phyloP scores from a whole-genome alignment of 2,888 invertebrate genomes.

The Limnephilus marmoratus region DNA sequence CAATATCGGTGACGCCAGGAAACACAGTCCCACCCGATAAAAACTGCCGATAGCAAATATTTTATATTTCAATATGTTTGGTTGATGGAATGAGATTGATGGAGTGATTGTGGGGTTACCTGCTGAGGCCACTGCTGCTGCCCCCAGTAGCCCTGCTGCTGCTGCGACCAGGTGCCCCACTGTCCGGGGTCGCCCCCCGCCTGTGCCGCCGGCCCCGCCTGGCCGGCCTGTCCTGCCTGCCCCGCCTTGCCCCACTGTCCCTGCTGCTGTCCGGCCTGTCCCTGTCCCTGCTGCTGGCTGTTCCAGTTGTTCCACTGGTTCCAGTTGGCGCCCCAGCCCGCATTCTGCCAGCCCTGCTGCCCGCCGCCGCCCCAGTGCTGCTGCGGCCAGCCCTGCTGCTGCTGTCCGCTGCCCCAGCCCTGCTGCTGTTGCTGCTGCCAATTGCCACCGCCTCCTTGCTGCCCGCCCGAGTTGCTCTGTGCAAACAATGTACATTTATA shows the following conservation, averaged over 20 bases:
- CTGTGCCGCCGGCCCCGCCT: slow-evolving; percentile 55
- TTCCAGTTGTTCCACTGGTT: slow-evolving; percentile 58
- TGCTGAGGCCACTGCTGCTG: slow-evolving; percentile 54
- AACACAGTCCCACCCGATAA: no score
- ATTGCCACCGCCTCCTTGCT: slow-evolving; percentile 70
- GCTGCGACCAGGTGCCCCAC: slow-evolving; percentile 59
- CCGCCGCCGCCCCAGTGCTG: slow-evolving; percentile 57
- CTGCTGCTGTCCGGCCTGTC: slow-evolving; percentile 35
- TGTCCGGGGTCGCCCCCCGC: slow-evolving; percentile 55
- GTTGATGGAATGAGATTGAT: neutral
- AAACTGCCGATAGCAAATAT: no score
- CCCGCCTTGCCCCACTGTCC: slow-evolving; percentile 45
- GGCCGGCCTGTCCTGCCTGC: slow-evolving; percentile 26
- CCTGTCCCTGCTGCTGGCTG: slow-evolving; percentile 52
- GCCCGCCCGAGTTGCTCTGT: slow-evolving; percentile 68
- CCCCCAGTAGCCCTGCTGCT: slow-evolving; percentile 59
- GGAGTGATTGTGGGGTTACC: neutral
- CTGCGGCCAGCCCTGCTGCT: slow-evolving; percentile 34
- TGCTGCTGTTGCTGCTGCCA: slow-evolving; percentile 55
- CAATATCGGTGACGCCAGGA: no score
- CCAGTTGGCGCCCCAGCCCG: slow-evolving; percentile 56
- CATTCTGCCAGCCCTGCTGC: slow-evolving; percentile 24
- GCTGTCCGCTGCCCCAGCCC: slow-evolving; percentile 57
- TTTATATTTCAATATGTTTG: no score
- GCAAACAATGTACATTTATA: slow-evolving; percentile 48